Conservation (phyloP, 2,113 vertebrate genomes). For the Tachysurus fulvidraco region DNA sequence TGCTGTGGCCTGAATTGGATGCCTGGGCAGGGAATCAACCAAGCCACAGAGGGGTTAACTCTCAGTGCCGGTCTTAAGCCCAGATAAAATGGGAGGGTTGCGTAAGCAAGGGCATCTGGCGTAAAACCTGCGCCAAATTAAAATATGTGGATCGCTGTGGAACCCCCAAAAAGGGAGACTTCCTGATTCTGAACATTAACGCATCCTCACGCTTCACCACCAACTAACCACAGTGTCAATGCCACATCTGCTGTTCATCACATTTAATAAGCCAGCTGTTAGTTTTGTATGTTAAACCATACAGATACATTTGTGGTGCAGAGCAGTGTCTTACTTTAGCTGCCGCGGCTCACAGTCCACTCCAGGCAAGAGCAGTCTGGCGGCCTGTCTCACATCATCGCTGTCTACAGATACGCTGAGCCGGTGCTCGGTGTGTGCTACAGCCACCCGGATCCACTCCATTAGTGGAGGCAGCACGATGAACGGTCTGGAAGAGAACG, state of each 20-base stretch:
- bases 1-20: no score
- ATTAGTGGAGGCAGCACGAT: constrained; percentile 94
- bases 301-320: not conserved
- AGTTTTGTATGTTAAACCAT: not conserved
- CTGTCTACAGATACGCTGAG: constrained; percentile 97
- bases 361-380: constrained; percentile 89
- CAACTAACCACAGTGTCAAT: not conserved
- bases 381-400: constrained; percentile 94
- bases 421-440: constrained; percentile 93
- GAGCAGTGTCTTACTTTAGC: constrained; percentile 81
- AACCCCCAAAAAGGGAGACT: not conserved
- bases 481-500: constrained; percentile 82
- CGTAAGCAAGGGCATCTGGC: no score
- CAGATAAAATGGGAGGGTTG: no score
- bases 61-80: no score
- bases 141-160: no score
- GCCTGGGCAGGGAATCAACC: no score
- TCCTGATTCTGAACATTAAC: not conserved
- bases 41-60: no score
- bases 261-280: not conserved
- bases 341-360: constrained; percentile 98
- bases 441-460: constrained; percentile 97
- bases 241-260: not conserved
- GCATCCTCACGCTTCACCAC: not conserved
- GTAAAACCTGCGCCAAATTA: no score